Conservation (phyloP, 2,113 vertebrate species). For the Scortum barcoo region DNA sequence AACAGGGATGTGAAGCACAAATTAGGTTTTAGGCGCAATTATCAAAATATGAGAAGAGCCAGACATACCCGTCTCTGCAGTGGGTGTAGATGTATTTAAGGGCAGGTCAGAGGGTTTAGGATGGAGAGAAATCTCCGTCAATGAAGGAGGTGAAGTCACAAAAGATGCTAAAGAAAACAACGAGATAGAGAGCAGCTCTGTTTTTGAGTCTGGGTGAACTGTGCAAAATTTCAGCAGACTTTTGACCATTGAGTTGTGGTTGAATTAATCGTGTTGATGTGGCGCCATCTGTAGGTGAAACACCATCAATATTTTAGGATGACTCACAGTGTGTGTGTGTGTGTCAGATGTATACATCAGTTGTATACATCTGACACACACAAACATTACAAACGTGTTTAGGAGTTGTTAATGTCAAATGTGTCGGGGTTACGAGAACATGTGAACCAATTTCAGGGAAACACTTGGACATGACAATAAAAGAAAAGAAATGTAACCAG, state of each 20-base stretch:
- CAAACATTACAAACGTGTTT: background rate
- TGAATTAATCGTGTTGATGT: background rate
- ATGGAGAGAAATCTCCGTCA: background rate
- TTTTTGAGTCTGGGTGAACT: background rate
- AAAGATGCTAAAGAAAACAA: background rate
- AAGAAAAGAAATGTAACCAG: background rate
- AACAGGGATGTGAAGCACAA: background rate
- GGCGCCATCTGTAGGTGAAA: constrained; percentile 20
- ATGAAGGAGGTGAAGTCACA: background rate
- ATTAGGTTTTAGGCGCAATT: background rate
- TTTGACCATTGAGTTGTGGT: background rate
- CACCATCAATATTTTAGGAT: background rate
- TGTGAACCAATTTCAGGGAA: background rate
- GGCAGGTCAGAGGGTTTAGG: background rate
- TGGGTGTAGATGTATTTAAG: background rate
- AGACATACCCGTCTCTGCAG: background rate
- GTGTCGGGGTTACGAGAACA: background rate
- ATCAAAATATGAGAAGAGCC: background rate
- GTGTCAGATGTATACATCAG: background rate
- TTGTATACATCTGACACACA: too few species aligned
- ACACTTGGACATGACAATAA: too few species aligned
- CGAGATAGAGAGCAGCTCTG: background rate
- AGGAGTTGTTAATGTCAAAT: background rate
- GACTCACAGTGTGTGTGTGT: background rate
- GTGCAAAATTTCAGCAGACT: background rate